Evolutionary conservation across 2,888 invertebrate species (phyloP).

Genomic region (Lasioglossum zephyrum): DNA sequence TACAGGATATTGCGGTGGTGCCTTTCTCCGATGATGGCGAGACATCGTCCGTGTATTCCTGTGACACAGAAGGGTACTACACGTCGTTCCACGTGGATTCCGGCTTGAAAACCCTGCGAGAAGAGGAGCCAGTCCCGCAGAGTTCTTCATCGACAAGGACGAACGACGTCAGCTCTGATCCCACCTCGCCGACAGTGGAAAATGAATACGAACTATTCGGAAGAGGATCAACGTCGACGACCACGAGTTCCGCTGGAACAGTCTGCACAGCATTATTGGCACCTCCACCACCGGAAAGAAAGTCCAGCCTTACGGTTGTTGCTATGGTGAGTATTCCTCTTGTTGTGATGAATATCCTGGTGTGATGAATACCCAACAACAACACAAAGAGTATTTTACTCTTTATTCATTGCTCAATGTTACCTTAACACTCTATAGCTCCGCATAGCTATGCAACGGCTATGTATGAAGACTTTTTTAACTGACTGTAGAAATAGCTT

Average conservation of each 20-base stretch:
- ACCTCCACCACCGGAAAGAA: conserved; percentile 93
- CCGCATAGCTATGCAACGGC: not conserved
- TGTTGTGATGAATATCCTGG: too few relatives aligned
- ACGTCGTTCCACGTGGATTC: conserved; percentile 99
- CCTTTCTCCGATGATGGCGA: conserved; percentile 90
- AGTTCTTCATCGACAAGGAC: conserved; percentile 90
- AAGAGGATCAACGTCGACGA: conserved; percentile 95
- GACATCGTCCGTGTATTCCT: conserved; percentile 96
- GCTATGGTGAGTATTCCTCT: conserved; percentile 77
- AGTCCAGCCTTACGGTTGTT: conserved; percentile 87
- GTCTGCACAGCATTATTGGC: conserved; percentile 93
- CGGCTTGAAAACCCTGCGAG: conserved; percentile 93
- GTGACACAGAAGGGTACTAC: conserved; percentile 98
- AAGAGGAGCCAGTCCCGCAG: conserved; percentile 89
- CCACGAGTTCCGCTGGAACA: conserved; percentile 95
- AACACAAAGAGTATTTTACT: too few relatives aligned
- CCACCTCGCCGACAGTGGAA: conserved; percentile 90
- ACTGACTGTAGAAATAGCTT: too few relatives aligned
- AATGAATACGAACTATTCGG: conserved; percentile 96
- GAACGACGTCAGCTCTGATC: conserved; percentile 86
- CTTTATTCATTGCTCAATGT: too few relatives aligned
- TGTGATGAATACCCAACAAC: too few relatives aligned
- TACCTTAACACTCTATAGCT: not conserved
- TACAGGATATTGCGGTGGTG: conserved; percentile 88
- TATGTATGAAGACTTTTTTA: not conserved